phyloP scores from a whole-genome alignment of 2,888 invertebrate genomes.

The Polydesmus complanatus region DNA sequence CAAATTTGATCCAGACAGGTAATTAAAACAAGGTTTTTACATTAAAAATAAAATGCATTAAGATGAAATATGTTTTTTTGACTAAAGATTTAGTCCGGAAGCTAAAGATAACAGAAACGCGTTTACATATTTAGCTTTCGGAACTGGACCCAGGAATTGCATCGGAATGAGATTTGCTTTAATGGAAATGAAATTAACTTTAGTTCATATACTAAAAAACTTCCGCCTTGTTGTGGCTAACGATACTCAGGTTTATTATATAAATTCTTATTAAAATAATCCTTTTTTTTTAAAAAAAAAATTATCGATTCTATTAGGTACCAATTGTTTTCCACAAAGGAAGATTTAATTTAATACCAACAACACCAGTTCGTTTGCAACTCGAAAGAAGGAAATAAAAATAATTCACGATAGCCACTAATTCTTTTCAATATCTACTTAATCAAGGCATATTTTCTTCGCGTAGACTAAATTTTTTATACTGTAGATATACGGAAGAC shows the following conservation, averaged over 20 bases:
- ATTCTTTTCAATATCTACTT: too few species aligned
- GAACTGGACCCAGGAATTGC: constrained; percentile 22
- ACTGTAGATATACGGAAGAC: too few species aligned
- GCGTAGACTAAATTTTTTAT: too few species aligned
- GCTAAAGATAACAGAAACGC: constrained; percentile 20
- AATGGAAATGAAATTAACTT: constrained; percentile 23
- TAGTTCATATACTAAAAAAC: constrained; percentile 22
- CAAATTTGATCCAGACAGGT: constrained; percentile 13
- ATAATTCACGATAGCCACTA: too few species aligned
- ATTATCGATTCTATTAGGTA: not conserved
- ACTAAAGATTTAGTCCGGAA: constrained; percentile 21
- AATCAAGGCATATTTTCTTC: too few species aligned
- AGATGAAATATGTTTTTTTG: too few species aligned
- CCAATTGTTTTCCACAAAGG: not conserved
- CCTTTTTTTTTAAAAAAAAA: too few species aligned
- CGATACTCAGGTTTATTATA: constrained; percentile 10
- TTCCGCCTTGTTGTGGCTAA: constrained; percentile 18
- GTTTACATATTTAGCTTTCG: constrained; percentile 25
- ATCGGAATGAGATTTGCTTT: constrained; percentile 25
- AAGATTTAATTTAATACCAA: not conserved
- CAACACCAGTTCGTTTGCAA: not conserved
- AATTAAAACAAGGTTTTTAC: too few species aligned
- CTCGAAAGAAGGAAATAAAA: not conserved
- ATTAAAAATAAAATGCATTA: too few species aligned
- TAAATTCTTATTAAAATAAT: not conserved